Base-by-base conservation (phyloP, 2,888 invertebrate genomes). In the Volucella inanis region DNA sequence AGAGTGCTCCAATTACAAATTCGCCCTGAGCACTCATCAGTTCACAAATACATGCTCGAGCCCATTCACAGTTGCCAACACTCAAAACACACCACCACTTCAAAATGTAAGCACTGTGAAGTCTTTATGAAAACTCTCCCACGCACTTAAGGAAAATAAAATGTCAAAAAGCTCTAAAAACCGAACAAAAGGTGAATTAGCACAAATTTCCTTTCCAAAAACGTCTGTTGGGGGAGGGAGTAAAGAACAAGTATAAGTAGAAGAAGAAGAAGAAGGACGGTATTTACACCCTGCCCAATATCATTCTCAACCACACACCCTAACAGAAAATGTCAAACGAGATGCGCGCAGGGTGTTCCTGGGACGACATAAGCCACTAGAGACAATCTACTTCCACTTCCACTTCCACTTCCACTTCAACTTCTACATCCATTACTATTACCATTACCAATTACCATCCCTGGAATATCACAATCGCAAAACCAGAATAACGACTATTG, bases 161-260 rank as follows among this genome's bases (percentile, higher is more conserved):
- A 85, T 81, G 76, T 85, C 85, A 77, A 85, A 85, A 85, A 77
- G 85, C 80, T 85, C 85, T 85, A 85, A 85, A 85, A 85, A 85
- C 85, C 81, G 85, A 85, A 85, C 85, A 85, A 85, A 81, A 85
- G 85, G 85, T 85, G 85, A 85, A 77, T 85, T 85, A 85, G 85
- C 81, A 77, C 85, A 85, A 85, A 81, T 85, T 85, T 85, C 81
- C 81, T 85, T 72, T 71, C 15, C 39, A 52, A 59, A 61, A 59
- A 15, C 15, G 57, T 14, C 15, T n/a, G 76, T 45, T 49, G 31
- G 31, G 6, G 31, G 31, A 31, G 31, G 31, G 6, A 6, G 31
- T 31, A 31, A 31, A 31, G 6, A 6, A 31, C 6, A 31, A 31
- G 31, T 6, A 31, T 0, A 31, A 31, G 31, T 6, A 31, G 31